Percentiles rank a stretch among this genome's conserved stretches.
Evolutionary conservation across 37 sponge, comb jelly and placozoan species (phyloP).

Genomic region (Diacarnus erythraeanus): DNA sequence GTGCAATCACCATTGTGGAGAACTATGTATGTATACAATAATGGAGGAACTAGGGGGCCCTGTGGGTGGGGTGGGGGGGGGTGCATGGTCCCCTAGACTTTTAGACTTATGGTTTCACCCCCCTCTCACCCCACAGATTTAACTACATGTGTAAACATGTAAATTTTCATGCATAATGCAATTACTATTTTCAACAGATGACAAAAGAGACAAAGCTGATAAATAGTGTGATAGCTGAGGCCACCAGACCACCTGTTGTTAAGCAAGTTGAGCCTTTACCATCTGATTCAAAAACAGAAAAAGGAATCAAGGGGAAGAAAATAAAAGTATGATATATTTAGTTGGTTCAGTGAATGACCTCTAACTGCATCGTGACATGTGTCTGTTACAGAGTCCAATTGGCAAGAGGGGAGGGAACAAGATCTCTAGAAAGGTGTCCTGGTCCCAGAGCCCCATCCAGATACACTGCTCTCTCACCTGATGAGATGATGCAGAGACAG

Average conservation of each 20-base stretch:
- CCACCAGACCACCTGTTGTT: background rate
- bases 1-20: constrained; percentile 10
- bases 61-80: too few relatives aligned
- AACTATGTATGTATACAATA: constrained; percentile 28
- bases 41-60: constrained; percentile 6
- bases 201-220: constrained; percentile 10
- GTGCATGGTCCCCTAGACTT: too few relatives aligned
- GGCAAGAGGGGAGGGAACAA: constrained; percentile 12
- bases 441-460: background rate
- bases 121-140: too few relatives aligned
- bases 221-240: background rate
- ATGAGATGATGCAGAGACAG: constrained; percentile 28
- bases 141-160: too few relatives aligned
- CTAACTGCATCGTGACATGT: too few relatives aligned
- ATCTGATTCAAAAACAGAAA: too few relatives aligned
- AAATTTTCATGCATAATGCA: background rate
- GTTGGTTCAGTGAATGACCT: too few relatives aligned
- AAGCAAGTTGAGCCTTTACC: too few relatives aligned
- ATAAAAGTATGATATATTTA: background rate
- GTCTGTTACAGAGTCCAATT: background rate
- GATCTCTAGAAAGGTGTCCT: background rate
- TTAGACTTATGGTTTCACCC: too few relatives aligned
- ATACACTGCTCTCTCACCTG: constrained; percentile 14
- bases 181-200: constrained; percentile 22
- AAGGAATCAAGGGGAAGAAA: constrained; percentile 23